phyloP scores from a whole-genome alignment of 2,113 vertebrate species.

The Larimichthys crocea region DNA sequence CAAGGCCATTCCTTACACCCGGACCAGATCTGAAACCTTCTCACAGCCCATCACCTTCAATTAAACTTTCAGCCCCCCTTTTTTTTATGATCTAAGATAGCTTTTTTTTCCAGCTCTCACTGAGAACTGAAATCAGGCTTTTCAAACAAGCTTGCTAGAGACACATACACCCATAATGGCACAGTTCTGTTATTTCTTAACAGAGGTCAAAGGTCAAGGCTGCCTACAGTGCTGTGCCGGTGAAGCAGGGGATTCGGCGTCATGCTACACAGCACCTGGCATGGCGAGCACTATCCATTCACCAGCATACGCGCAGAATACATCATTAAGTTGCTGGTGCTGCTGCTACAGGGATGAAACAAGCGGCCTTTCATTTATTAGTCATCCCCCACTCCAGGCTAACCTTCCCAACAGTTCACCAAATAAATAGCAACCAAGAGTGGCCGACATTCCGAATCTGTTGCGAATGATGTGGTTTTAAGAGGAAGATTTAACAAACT shows the following conservation, averaged over 20 bases:
- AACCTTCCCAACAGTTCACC: constrained; percentile 42
- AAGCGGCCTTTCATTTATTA: constrained; percentile 61
- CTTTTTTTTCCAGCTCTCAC: constrained; percentile 2
- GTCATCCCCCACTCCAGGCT: constrained; percentile 31
- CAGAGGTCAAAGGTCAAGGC: constrained; percentile 61
- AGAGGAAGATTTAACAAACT: constrained; percentile 46
- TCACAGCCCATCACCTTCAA: constrained; percentile 47
- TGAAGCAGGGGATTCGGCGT: constrained; percentile 38
- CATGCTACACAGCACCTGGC: constrained; percentile 56
- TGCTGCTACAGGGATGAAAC: constrained; percentile 63
- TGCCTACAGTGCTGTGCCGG: constrained; percentile 34
- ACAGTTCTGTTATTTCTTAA: constrained; percentile 36
- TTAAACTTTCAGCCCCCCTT: constrained; percentile 52
- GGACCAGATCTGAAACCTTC: constrained; percentile 28
- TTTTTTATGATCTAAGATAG: constrained; percentile 47
- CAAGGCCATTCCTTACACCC: constrained; percentile 12
- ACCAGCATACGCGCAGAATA: constrained; percentile 37
- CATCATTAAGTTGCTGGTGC: constrained; percentile 70
- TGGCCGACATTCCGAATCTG: constrained; percentile 39
- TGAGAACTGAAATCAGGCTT: constrained; percentile 12
- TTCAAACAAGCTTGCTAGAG: constrained; percentile 15
- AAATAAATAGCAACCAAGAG: constrained; percentile 41
- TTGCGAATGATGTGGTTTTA: constrained; percentile 52
- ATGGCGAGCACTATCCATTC: constrained; percentile 31
- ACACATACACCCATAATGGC: constrained; percentile 7